These are phyloP conservation scores for Microtus oregoni DNA, from an alignment of 2,113 vertebrate genomes.

Conservation along the genomic window DNA sequence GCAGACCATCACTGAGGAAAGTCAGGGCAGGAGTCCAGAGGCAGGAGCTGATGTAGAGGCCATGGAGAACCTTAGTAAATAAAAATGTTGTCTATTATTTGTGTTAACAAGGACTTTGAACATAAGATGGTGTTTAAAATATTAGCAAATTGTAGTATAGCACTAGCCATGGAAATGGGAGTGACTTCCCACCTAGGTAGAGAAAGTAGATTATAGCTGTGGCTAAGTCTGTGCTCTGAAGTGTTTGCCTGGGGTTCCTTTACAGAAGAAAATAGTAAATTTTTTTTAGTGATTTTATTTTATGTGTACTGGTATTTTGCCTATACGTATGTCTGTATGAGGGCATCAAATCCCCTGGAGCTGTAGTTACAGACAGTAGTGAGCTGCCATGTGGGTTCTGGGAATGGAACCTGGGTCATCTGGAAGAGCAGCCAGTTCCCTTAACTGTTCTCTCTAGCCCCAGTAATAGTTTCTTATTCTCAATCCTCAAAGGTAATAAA, in stretches of 20 bases:
- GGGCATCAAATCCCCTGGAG: not conserved
- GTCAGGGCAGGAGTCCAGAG: not conserved
- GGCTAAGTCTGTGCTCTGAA: conserved; percentile 28
- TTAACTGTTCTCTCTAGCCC: not conserved
- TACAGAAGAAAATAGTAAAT: not conserved
- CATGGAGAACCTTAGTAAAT: conserved; percentile 10
- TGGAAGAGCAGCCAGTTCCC: not conserved
- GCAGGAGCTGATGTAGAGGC: not conserved
- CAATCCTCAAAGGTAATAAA: not conserved
- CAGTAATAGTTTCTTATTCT: not conserved
- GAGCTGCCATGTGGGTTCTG: not conserved
- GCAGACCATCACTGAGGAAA: not conserved
- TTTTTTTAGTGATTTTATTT: not conserved
- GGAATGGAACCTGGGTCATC: not conserved
- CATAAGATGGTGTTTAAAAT: not conserved
- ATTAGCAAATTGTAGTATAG: not conserved
- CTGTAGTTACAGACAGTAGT: not conserved
- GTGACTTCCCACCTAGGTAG: not conserved
- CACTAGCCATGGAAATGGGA: conserved; percentile 10
- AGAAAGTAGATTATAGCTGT: conserved; percentile 10
- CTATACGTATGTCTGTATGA: not conserved
- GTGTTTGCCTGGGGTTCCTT: not conserved
- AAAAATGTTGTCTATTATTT: conserved; percentile 22
- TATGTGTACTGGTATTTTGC: not conserved
- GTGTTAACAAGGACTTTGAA: conserved; percentile 40